Evolutionary conservation across 2,113 vertebrate species (phyloP).

Genomic region (Donacobius atricapilla): DNA sequence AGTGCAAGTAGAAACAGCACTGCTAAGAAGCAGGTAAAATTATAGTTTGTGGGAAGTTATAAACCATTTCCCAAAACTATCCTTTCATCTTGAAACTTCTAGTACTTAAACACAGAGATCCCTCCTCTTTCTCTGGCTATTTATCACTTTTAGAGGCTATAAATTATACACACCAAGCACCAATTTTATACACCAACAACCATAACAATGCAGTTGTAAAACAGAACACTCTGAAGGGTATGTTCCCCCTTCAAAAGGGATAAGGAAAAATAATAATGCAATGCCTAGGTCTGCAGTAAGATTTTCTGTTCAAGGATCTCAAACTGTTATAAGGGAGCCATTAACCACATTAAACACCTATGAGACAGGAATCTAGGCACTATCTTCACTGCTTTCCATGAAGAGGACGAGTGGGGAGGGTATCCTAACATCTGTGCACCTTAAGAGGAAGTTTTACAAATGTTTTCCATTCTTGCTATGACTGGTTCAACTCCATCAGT

Average conservation of each 20-base stretch:
- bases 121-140: constrained; percentile 61
- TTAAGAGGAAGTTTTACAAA: not conserved
- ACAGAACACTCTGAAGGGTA: constrained; percentile 64
- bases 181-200: constrained; percentile 76
- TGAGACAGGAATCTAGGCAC: not conserved
- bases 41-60: constrained; percentile 56
- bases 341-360: constrained; percentile 13
- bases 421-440: not conserved
- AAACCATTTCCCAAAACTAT: constrained; percentile 65
- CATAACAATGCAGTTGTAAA: constrained; percentile 67
- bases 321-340: not conserved
- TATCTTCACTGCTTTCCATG: not conserved
- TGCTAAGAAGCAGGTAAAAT: constrained; percentile 56
- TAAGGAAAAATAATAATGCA: not conserved
- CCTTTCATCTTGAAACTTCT: constrained; percentile 63
- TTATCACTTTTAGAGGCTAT: constrained; percentile 74
- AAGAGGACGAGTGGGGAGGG: not conserved
- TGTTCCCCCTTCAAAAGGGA: constrained; percentile 16
- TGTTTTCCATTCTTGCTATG: not conserved
- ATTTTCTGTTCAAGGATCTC: not conserved
- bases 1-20: not conserved
- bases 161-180: constrained; percentile 68
- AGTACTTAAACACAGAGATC: constrained; percentile 65
- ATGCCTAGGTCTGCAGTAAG: not conserved
- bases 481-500: constrained; percentile 2